Evolutionary conservation across 1,140 invertebrate species (phyloP).

Genomic region (Heterodera carotae): DNA sequence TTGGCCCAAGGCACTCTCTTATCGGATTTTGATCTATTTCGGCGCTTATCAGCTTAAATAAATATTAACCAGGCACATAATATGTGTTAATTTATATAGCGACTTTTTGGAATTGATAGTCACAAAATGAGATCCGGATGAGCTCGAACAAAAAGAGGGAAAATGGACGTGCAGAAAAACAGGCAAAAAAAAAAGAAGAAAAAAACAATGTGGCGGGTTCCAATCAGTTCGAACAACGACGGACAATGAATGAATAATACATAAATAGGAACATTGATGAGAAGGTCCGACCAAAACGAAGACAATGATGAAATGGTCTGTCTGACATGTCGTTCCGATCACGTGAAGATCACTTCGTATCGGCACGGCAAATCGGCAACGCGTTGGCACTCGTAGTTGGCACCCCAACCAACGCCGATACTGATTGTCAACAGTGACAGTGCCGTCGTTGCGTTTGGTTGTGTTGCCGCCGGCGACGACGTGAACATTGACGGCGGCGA

Average conservation of each 20-base stretch:
- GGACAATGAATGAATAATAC: not conserved
- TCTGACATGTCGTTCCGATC: not conserved
- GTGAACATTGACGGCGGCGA: not conserved
- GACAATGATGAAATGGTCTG: not conserved
- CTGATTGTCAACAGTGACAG: slow-evolving; percentile 60
- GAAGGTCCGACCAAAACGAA: too few relatives aligned
- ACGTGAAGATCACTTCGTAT: slow-evolving; percentile 62
- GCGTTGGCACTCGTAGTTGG: slow-evolving; percentile 57
- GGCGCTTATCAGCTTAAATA: too few relatives aligned
- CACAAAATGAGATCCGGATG: not conserved
- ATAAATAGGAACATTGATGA: too few relatives aligned
- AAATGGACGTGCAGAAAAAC: not conserved
- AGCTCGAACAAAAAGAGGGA: not conserved
- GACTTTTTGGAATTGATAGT: not conserved
- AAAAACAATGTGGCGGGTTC: too few relatives aligned
- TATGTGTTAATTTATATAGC: too few relatives aligned
- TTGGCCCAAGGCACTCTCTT: too few relatives aligned
- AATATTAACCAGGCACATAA: too few relatives aligned
- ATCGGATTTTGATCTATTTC: too few relatives aligned
- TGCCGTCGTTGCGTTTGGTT: slow-evolving; percentile 7
- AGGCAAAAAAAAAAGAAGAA: not conserved
- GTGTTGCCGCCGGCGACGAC: not conserved
- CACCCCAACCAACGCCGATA: slow-evolving; percentile 59
- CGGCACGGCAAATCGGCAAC: slow-evolving; percentile 62
- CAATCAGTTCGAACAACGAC: not conserved